Base-by-base conservation (phyloP, 1,140 invertebrate species). In the Aphaenogaster rudis region DNA sequence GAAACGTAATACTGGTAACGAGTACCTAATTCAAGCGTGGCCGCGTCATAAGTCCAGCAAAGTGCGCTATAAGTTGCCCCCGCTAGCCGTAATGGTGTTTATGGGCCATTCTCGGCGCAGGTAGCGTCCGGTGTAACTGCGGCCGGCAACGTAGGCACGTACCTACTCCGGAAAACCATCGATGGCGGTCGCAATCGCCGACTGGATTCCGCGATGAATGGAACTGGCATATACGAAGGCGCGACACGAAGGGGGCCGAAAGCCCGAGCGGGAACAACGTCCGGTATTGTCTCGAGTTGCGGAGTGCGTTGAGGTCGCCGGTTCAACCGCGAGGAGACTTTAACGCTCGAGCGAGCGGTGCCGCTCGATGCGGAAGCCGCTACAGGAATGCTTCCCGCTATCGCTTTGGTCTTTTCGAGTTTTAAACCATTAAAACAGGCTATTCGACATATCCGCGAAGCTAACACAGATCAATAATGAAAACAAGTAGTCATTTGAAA, bases 1-100 rank as follows among this genome's bases (percentile, higher is more conserved):
- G 92, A 92, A 94, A 94, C 92, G 92, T 94, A 94, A 94, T 93
- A 94, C 92, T 91, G 79, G 93, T 94, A 94, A 94, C 92, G 90
- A 94, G 94, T 94, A 94, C 91, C 93, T 94, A 94, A 95, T 94
- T 94, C 92, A 94, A 91, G 90, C 87, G 81, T 87, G 64, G 87
- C 88, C 90, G 91, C 90, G 93, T 95, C 93, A 94, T 94, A 94
- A 94, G 93, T 94, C 93, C 90, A 86, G 86, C 88, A 93, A 94
- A 95, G 92, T 93, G 91, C 92, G 89, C 92, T 93, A 91, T 93
- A 94, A 94, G 92, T 94, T 92, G 91, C 87, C 80, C 88, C 87
- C 89, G 76, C 90, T 90, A 90, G 91, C 90, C 88, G 89, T 94
- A 95, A 95, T 94, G 92, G 93, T 94, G 90, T 94, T 95, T 94